These are phyloP conservation scores for Heterodera carotae DNA, from an alignment of 1,140 invertebrate genomes.

Conservation along the genomic window DNA sequence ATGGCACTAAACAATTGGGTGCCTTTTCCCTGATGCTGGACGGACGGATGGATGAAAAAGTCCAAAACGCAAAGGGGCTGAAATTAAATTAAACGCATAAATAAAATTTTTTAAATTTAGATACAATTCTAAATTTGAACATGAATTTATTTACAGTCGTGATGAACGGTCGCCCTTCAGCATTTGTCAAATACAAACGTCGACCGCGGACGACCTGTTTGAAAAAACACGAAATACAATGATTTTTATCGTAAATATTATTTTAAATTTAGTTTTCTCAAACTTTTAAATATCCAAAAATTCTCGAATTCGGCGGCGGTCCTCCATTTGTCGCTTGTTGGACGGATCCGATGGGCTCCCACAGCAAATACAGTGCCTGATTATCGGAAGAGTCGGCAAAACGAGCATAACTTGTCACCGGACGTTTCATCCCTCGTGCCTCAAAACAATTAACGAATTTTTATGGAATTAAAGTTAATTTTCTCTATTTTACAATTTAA, in stretches of 20 bases:
- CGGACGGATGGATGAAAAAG: conserved; percentile 80
- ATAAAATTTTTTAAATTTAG: neutral
- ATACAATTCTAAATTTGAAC: neutral
- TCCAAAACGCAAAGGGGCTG: conserved; percentile 78
- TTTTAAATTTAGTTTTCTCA: too few species aligned
- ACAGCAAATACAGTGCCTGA: conserved; percentile 43
- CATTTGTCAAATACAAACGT: conserved; percentile 66
- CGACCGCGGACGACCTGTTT: conserved; percentile 15
- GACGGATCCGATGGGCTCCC: conserved; percentile 19
- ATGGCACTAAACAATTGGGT: conserved; percentile 78
- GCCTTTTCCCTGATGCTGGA: conserved; percentile 77
- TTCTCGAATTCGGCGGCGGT: conserved; percentile 17
- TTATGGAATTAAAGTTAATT: conserved; percentile 30
- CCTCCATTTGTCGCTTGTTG: conserved; percentile 14
- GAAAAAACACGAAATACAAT: neutral
- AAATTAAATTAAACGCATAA: neutral
- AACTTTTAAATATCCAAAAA: conserved; percentile 43
- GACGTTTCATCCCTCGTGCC: conserved; percentile 34
- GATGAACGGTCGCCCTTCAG: conserved; percentile 72
- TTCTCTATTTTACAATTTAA: too few species aligned
- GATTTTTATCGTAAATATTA: too few species aligned
- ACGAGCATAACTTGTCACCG: conserved; percentile 38
- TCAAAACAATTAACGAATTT: conserved; percentile 30
- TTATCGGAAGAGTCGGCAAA: conserved; percentile 39
- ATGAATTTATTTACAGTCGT: conserved; percentile 66